Evolutionary conservation across 64 coral and sea anemone genomes (phyloP).

Genomic region (Montipora cactus): DNA sequence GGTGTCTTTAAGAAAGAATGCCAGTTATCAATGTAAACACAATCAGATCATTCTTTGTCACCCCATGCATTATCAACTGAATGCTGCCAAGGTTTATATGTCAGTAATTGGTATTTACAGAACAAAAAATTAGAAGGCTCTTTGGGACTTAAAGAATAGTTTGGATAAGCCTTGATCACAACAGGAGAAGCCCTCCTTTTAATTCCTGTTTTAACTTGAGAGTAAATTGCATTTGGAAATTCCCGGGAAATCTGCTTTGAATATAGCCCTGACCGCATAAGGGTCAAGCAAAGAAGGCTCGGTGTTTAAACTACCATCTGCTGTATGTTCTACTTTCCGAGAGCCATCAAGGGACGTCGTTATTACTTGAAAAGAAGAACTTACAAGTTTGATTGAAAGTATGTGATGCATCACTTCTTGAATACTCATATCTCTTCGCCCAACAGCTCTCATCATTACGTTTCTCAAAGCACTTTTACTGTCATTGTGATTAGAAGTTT

Average conservation of each 20-base stretch:
- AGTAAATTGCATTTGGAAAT: constrained; percentile 56
- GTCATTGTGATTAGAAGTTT: constrained; percentile 13
- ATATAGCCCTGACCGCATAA: constrained; percentile 45
- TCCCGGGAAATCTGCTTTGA: constrained; percentile 38
- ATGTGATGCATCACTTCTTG: constrained; percentile 71
- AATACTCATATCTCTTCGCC: constrained; percentile 60
- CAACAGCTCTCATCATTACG: constrained; percentile 68
- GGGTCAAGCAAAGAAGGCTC: constrained; percentile 65
- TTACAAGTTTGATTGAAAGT: constrained; percentile 60
- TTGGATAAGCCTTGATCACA: constrained; percentile 45
- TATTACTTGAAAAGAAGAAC: constrained; percentile 53
- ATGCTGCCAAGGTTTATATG: constrained; percentile 70
- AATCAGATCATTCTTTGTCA: not conserved
- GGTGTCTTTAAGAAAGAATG: too few relatives aligned
- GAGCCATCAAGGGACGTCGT: constrained; percentile 53
- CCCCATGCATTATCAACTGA: constrained; percentile 59
- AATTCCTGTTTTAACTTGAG: constrained; percentile 17
- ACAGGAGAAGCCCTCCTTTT: constrained; percentile 49
- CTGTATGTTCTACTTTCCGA: constrained; percentile 42
- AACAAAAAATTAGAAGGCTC: constrained; percentile 25
- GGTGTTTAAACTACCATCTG: constrained; percentile 31
- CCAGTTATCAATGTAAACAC: too few relatives aligned
- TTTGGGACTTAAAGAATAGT: constrained; percentile 41
- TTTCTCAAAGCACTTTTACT: constrained; percentile 46
- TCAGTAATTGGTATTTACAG: constrained; percentile 65